Evolutionary conservation across 2,888 invertebrate genomes (phyloP).

Genomic region (Acleris cristana): DNA sequence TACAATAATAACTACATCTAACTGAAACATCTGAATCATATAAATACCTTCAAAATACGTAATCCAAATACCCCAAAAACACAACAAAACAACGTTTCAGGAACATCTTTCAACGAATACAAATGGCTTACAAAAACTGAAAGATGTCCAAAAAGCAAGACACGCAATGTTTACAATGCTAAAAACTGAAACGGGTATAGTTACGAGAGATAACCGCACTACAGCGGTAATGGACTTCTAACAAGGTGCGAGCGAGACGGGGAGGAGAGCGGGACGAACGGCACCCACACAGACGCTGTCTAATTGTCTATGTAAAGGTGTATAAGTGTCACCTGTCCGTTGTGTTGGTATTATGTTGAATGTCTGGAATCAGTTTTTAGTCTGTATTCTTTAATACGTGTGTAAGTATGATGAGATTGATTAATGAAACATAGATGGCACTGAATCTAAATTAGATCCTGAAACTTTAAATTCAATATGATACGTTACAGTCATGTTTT

Average conservation of each 20-base stretch:
- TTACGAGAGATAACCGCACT: slow-evolving; percentile 23
- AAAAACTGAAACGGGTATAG: slow-evolving; percentile 33
- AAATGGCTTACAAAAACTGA: background rate
- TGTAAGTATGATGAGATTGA: background rate
- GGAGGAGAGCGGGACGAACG: slow-evolving; percentile 11
- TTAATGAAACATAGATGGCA: too few species aligned
- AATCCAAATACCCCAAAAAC: background rate
- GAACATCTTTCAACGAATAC: background rate
- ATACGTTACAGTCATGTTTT: too few species aligned
- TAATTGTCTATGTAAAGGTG: slow-evolving; percentile 26
- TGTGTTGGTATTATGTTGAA: slow-evolving; percentile 6
- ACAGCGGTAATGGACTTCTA: slow-evolving; percentile 67
- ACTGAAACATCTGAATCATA: too few species aligned
- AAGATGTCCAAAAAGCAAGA: slow-evolving; percentile 22
- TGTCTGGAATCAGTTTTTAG: slow-evolving; percentile 5
- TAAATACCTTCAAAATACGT: too few species aligned
- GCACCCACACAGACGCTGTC: slow-evolving; percentile 6
- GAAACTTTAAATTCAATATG: too few species aligned
- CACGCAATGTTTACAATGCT: slow-evolving; percentile 35
- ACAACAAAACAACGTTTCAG: background rate
- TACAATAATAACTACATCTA: too few species aligned
- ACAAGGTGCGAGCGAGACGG: slow-evolving; percentile 42
- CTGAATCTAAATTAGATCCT: too few species aligned
- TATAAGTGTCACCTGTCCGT: slow-evolving; percentile 29
- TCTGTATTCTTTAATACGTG: background rate